A percentile compares a stretch with the other conserved stretches of the same genome.
phyloP scores from a whole-genome alignment of 2,113 vertebrate genomes.

The Platichthys stellatus region DNA sequence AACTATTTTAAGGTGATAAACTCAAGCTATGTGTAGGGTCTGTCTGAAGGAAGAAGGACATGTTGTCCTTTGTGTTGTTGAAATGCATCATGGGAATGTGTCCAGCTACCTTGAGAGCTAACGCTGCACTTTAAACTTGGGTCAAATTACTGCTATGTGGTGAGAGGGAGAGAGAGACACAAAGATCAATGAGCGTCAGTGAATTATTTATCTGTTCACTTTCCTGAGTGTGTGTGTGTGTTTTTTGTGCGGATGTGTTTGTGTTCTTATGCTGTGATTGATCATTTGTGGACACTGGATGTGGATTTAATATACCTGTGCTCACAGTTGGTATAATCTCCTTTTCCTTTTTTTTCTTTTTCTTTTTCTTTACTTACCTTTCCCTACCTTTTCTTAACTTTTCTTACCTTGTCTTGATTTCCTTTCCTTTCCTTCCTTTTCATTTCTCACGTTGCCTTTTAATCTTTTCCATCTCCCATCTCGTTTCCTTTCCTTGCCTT shows the following conservation, averaged over 20 bases:
- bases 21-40: not conserved
- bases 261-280: constrained; percentile 26
- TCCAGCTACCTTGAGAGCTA: constrained; percentile 1
- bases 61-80: constrained; percentile 24
- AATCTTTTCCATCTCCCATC: not conserved
- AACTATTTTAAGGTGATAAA: too few relatives aligned
- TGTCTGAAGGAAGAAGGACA: not conserved
- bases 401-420: not conserved
- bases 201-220: constrained; percentile 59
- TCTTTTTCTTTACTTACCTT: not conserved
- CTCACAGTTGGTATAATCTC: not conserved
- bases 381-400: not conserved
- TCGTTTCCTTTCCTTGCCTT: not conserved
- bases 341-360: not conserved
- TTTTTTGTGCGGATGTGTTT: constrained; percentile 24
- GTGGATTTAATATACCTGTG: too few relatives aligned
- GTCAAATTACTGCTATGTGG: constrained; percentile 44
- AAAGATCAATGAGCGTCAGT: constrained; percentile 47
- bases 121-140: constrained; percentile 22
- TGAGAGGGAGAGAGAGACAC: constrained; percentile 15
- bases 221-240: constrained; percentile 11
- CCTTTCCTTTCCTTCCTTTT: not conserved
- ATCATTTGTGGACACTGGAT: constrained; percentile 2
- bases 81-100: constrained; percentile 42
- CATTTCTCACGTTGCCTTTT: not conserved